A percentile compares a stretch with the other conserved stretches of the same genome.
phyloP scores from a whole-genome alignment of 2,888 invertebrate species.

The Calliopum simillimum region DNA sequence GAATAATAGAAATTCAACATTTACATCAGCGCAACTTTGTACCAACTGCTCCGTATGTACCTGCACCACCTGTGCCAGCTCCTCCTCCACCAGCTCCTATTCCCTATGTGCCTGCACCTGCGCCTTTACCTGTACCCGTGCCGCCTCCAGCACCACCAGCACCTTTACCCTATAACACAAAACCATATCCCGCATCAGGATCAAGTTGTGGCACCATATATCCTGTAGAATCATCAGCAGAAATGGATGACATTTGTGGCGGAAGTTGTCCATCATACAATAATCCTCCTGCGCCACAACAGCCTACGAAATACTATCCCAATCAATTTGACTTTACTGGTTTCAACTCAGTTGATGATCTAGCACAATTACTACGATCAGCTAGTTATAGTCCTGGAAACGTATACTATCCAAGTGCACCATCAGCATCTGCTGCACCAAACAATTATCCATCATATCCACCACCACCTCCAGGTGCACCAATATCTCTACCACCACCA shows the following conservation, averaged over 20 bases:
- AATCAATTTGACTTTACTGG: neutral
- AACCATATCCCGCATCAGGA: neutral
- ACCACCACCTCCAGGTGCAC: neutral
- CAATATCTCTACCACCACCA: neutral
- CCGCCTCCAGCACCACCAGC: neutral
- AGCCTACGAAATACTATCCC: neutral
- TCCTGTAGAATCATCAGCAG: constrained; percentile 3
- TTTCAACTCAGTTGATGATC: neutral
- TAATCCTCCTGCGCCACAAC: neutral
- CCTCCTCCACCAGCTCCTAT: neutral
- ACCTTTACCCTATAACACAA: neutral
- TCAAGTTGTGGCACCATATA: constrained; percentile 1
- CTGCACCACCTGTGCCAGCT: neutral
- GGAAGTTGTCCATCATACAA: no score
- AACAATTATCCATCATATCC: neutral
- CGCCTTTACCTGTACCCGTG: neutral
- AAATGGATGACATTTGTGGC: constrained; percentile 3
- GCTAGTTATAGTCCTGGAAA: neutral
- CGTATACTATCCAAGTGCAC: neutral
- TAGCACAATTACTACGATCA: neutral
- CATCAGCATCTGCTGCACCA: neutral
- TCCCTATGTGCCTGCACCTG: neutral
- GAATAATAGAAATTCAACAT: constrained; percentile 54
- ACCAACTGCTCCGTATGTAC: constrained; percentile 32
- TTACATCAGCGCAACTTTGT: constrained; percentile 52